These are phyloP conservation scores for Lemur catta DNA, from an alignment of 2,797 vertebrate species.

Conservation along the genomic window DNA sequence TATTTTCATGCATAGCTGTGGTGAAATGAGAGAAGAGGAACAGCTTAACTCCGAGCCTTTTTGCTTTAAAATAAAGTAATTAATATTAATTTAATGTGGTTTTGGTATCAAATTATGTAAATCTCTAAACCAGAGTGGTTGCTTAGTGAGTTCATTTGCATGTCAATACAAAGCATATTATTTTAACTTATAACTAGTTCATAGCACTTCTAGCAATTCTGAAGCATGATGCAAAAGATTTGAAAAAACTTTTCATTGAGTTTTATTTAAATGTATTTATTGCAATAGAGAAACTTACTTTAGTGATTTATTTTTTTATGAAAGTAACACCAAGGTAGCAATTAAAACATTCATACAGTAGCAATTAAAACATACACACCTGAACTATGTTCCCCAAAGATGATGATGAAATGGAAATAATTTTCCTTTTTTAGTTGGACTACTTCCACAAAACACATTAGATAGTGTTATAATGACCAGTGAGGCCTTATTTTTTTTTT, in stretches of 20 bases:
- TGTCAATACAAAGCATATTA: slow-evolving; percentile 50
- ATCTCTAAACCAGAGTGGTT: slow-evolving; percentile 72
- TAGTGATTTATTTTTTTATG: background rate
- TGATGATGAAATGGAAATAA: slow-evolving; percentile 58
- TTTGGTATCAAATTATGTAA: slow-evolving; percentile 54
- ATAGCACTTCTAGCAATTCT: background rate
- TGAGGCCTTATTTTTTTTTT: background rate
- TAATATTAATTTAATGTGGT: slow-evolving; percentile 63
- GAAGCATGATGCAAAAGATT: slow-evolving; percentile 54
- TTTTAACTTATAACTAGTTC: slow-evolving; percentile 51
- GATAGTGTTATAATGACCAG: background rate
- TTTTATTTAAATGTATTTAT: slow-evolving; percentile 48
- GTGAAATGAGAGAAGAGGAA: background rate
- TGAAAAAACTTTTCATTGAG: slow-evolving; percentile 6
- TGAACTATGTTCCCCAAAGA: slow-evolving; percentile 42
- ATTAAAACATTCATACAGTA: slow-evolving; percentile 7
- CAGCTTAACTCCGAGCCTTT: slow-evolving; percentile 22
- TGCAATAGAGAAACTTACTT: background rate
- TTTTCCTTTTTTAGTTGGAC: background rate
- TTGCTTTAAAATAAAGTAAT: slow-evolving; percentile 46
- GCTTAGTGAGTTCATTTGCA: slow-evolving; percentile 64
- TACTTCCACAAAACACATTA: slow-evolving; percentile 22
- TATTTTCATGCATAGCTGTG: background rate
- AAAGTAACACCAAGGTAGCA: background rate
- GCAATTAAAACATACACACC: slow-evolving; percentile 30